phyloP scores from a whole-genome alignment of 2,888 invertebrate species.

The Leptogaster cylindrica region DNA sequence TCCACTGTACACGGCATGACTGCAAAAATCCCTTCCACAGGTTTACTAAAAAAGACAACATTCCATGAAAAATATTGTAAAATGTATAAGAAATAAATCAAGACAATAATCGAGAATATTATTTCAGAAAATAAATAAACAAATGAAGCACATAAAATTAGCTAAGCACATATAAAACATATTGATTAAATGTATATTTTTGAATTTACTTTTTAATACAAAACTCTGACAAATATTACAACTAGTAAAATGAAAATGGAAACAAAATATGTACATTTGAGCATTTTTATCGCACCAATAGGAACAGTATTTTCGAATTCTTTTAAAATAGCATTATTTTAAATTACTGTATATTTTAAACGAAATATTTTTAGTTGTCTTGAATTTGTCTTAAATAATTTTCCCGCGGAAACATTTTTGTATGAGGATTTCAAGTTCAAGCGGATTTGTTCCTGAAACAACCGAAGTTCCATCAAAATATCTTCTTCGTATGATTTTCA shows the following conservation, averaged over 20 bases:
- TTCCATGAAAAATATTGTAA: too few species aligned
- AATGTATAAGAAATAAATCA: too few species aligned
- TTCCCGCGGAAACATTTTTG: conserved; percentile 8
- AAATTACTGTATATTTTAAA: conserved; percentile 21
- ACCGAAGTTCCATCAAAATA: conserved; percentile 56
- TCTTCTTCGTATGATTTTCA: conserved; percentile 26
- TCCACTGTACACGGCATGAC: too few species aligned
- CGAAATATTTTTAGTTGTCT: conserved; percentile 18
- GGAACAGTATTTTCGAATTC: conserved; percentile 7
- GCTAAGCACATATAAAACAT: conserved; percentile 9
- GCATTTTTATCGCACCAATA: conserved; percentile 33
- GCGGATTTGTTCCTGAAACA: conserved; percentile 58
- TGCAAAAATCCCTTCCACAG: too few species aligned
- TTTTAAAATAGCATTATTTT: conserved; percentile 15
- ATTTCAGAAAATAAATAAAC: too few species aligned
- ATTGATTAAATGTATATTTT: neutral
- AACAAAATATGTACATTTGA: neutral
- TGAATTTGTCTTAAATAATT: conserved; percentile 27
- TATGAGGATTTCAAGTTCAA: conserved; percentile 30
- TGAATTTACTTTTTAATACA: neutral
- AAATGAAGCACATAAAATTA: too few species aligned
- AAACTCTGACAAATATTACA: neutral
- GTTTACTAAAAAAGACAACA: too few species aligned
- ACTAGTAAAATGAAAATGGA: neutral
- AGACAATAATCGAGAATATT: too few species aligned